Evolutionary conservation across 2,113 vertebrate genomes (phyloP).

Genomic region (Fregetta grallaria): DNA sequence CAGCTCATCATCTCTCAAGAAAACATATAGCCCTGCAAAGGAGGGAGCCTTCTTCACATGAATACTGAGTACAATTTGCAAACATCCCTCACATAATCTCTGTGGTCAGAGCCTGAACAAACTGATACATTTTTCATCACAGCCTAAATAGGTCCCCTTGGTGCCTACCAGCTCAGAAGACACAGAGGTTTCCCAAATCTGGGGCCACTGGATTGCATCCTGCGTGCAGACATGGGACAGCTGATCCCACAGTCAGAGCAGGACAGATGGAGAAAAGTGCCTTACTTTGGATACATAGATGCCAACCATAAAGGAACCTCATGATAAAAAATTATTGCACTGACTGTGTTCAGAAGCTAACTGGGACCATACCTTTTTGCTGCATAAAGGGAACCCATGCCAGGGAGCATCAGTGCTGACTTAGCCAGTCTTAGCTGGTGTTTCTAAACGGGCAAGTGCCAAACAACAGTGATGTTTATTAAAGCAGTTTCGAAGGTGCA

Average conservation of each 20-base stretch:
- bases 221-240: accelerated
- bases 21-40: background rate
- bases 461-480: background rate
- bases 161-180: background rate
- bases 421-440: background rate
- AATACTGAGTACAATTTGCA: background rate
- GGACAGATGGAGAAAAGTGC: background rate
- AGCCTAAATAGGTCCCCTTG: background rate
- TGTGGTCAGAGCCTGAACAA: background rate
- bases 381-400: background rate
- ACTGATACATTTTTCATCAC: background rate
- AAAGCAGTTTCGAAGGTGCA: background rate
- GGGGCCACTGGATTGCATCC: background rate
- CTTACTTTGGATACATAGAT: background rate
- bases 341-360: background rate
- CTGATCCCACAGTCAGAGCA: background rate
- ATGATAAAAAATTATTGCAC: background rate
- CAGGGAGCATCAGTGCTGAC: background rate
- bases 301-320: background rate
- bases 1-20: background rate
- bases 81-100: background rate
- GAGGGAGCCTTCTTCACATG: background rate
- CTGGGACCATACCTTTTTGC: background rate
- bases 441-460: background rate
- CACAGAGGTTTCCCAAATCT: background rate